Conservation (phyloP, 2,797 vertebrate species). For the Cryptoblepharus egeriae region DNA sequence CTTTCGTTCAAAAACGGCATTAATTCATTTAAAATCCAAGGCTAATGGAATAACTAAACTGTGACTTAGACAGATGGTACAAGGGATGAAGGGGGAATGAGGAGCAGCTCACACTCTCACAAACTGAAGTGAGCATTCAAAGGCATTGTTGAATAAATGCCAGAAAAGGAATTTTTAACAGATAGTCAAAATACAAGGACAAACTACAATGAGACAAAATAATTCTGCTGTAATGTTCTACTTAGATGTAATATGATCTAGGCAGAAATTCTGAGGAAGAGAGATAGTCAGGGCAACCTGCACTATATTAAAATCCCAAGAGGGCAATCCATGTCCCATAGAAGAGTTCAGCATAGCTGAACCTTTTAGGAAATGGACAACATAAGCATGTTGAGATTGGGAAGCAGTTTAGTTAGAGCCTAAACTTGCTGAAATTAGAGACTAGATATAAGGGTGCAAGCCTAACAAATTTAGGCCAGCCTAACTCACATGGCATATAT, state of each 20-base stretch:
- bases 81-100: neutral
- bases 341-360: too few relatives aligned
- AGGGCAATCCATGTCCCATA: too few relatives aligned
- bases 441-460: too few relatives aligned
- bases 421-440: too few relatives aligned
- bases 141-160: constrained; percentile 4
- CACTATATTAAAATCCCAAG: too few relatives aligned
- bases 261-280: constrained; percentile 9
- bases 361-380: too few relatives aligned
- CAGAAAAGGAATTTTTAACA: constrained; percentile 13
- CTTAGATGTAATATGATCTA: neutral
- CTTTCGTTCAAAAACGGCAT: neutral
- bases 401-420: too few relatives aligned
- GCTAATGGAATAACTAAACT: neutral
- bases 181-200: constrained; percentile 3
- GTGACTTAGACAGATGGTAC: neutral
- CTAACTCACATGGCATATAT: too few relatives aligned
- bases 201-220: too few relatives aligned
- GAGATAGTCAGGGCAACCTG: too few relatives aligned
- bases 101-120: neutral
- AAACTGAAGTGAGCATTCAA: constrained; percentile 5
- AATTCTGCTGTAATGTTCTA: constrained; percentile 13
- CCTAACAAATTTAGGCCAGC: too few relatives aligned
- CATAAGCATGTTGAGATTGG: too few relatives aligned
- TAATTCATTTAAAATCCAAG: neutral